These are phyloP conservation scores for Euura lappo DNA, from an alignment of 1,140 invertebrate species.

Conservation along the genomic window DNA sequence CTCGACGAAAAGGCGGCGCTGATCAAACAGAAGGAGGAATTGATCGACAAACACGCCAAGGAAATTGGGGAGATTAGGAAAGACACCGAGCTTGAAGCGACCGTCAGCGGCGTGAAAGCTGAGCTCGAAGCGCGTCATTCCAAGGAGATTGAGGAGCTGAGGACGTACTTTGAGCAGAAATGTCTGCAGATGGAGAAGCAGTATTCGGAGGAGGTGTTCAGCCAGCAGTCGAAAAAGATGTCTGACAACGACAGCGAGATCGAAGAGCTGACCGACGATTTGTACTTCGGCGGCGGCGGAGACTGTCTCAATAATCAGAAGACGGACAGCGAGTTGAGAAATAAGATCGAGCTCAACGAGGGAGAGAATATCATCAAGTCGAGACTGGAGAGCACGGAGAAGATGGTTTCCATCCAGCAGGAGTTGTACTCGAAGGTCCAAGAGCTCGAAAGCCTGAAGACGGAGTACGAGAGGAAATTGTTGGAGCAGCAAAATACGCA, in stretches of 20 bases:
- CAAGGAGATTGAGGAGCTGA: conserved; percentile 77
- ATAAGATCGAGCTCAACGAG: conserved; percentile 11
- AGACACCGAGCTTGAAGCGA: conserved; percentile 38
- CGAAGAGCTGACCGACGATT: conserved; percentile 52
- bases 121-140: conserved; percentile 69
- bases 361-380: conserved; percentile 17
- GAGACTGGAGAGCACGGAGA: conserved; percentile 17
- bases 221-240: conserved; percentile 70
- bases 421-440: conserved; percentile 31
- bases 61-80: conserved; percentile 48
- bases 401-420: conserved; percentile 20
- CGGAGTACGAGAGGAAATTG: conserved; percentile 58
- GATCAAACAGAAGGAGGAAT: conserved; percentile 29
- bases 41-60: conserved; percentile 45
- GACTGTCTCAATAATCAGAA: conserved; percentile 19
- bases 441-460: conserved; percentile 47
- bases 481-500: conserved; percentile 56
- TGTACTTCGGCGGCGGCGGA: conserved; percentile 44
- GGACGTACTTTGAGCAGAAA: conserved; percentile 79
- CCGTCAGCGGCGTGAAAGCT: conserved; percentile 60
- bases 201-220: conserved; percentile 75
- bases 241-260: conserved; percentile 57
- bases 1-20: conserved; percentile 22
- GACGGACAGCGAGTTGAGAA: neutral
- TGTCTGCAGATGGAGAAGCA: conserved; percentile 78